Base-by-base conservation (phyloP, 2,888 invertebrate genomes). In the Nectonema munidae region DNA sequence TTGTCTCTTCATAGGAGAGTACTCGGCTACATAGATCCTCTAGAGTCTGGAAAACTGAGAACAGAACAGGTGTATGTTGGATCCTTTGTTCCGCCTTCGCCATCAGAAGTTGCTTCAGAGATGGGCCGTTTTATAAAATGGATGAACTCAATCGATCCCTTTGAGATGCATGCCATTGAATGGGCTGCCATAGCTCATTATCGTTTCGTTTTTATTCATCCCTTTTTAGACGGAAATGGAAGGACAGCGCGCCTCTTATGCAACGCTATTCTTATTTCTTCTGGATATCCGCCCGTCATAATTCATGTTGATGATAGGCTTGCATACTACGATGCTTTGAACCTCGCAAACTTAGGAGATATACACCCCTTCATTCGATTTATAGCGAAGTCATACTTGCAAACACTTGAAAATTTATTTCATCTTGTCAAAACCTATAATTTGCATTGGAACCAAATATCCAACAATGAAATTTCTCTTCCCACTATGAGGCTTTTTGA, bases 161-260 rank as follows among this genome's bases (percentile, higher is more conserved):
- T 70, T 43, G 66, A 68, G 29, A 59, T 83, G 55, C 81, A 83
- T 61, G 77, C 81, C 15, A 71, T 83, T 46, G 74, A 77, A 54
- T 72, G 73, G 51, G 83, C 86, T 37, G 86, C 89, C 1, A 58
- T 86, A 39, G 83, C 81, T 0, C 89, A 89, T 58, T 89, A 86
- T 57, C 81, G 81, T 57, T 55, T 89, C 32, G 89, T 89, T 0
- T 73, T 74, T 51, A 81, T 89, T 46, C 89, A 89, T 59, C 89
- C 89, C 0, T 89, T 89, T 57, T 65, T 71, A 2, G 86, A 89
- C 55, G 86, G 89, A 35, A 89, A 89, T 51, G 89, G 86, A 0
- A 65, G 89, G 49, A 86, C 86, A 1, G 77, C 81, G 11, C 64
- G 89, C 19, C 62, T 89, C 17, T 63, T 89, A 2, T 86, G 89